A percentile compares a stretch with the other conserved stretches of the same genome.
phyloP scores from a whole-genome alignment of 2,113 vertebrate genomes.

The Lagopus muta region DNA sequence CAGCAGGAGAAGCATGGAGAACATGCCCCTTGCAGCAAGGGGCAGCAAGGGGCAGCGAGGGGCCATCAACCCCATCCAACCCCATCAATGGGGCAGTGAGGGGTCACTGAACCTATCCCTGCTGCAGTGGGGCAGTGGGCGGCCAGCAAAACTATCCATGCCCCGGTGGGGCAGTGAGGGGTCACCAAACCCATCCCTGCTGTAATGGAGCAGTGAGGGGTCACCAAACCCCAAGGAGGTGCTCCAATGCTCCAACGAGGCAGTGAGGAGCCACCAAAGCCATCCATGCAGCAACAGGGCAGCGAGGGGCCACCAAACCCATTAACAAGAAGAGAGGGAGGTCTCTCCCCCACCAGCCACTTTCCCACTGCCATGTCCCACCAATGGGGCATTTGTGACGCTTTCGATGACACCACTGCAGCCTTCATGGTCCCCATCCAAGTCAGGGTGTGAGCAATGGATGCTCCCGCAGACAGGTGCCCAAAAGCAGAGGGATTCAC shows the following conservation, averaged over 20 bases:
- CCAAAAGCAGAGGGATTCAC: background rate
- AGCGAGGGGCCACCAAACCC: no score
- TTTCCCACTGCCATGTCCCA: background rate
- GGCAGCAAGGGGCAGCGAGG: background rate
- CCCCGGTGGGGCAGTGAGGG: no score
- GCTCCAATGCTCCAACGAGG: no score
- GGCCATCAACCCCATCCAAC: background rate
- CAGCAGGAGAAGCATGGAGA: background rate
- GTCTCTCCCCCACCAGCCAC: background rate
- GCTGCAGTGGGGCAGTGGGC: no score
- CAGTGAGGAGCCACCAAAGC: no score
- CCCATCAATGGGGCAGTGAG: no score
- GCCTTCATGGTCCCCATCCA: background rate
- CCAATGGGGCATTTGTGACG: background rate
- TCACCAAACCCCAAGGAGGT: no score
- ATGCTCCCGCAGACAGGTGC: background rate
- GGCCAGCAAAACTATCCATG: no score
- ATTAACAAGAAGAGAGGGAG: background rate
- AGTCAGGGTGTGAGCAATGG: background rate
- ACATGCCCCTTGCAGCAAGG: background rate
- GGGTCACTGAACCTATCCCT: no score
- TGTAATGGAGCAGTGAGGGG: no score
- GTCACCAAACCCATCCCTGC: no score
- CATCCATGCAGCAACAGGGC: background rate
- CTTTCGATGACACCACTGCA: fast-evolving